Evolutionary conservation across 37 sponge, comb jelly and placozoan genomes (phyloP).

Genomic region (Beroe ovata): DNA sequence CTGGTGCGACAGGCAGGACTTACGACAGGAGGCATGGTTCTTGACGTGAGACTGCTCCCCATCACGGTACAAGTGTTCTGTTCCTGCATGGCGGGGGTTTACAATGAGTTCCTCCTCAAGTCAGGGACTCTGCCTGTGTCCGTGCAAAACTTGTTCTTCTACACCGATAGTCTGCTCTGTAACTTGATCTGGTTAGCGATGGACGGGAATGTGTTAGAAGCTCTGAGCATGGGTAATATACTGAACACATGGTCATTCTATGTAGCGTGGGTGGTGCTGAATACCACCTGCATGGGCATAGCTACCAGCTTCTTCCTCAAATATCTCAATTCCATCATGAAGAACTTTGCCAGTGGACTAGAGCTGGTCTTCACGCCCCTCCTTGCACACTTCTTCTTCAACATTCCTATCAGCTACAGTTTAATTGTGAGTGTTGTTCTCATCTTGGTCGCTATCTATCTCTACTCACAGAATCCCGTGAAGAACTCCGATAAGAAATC

Average conservation of each 20-base stretch:
- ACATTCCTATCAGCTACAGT: conserved; percentile 22
- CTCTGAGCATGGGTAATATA: not conserved
- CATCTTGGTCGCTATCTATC: conserved; percentile 28
- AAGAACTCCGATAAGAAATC: too few species aligned
- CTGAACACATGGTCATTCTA: not conserved
- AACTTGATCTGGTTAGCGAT: conserved; percentile 45
- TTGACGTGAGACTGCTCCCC: not conserved
- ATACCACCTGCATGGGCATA: conserved; percentile 56
- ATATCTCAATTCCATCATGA: conserved; percentile 68
- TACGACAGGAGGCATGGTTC: not conserved
- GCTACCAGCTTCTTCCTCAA: conserved; percentile 66
- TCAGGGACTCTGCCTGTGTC: conserved; percentile 10
- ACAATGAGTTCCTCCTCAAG: conserved; percentile 67
- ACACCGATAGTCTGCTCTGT: conserved; percentile 57
- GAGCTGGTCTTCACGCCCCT: conserved; percentile 67
- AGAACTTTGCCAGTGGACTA: conserved; percentile 68
- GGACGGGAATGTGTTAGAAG: conserved; percentile 2
- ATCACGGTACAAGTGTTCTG: conserved; percentile 48
- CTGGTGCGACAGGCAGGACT: conserved; percentile 7
- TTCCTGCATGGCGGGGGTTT: conserved; percentile 69
- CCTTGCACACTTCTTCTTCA: conserved; percentile 53
- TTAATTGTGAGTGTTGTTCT: conserved; percentile 11
- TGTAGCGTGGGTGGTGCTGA: conserved; percentile 44
- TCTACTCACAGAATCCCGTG: conserved; percentile 66
- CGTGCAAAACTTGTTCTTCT: conserved; percentile 69